Percentiles rank a stretch among this genome's conserved stretches.
phyloP scores from a whole-genome alignment of 2,113 vertebrate species.

The Podilymbus podiceps region DNA sequence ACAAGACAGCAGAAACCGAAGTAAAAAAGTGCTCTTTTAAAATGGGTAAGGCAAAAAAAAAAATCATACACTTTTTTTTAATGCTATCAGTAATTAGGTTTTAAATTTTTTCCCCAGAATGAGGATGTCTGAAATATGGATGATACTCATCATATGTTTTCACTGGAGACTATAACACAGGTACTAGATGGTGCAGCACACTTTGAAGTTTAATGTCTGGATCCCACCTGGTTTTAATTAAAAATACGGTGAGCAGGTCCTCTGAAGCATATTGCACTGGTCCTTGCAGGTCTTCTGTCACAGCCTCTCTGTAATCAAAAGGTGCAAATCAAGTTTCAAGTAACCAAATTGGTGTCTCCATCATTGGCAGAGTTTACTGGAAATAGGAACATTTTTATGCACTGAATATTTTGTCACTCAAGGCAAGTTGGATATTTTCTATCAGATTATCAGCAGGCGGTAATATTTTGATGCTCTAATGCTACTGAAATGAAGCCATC shows the following conservation, averaged over 20 bases:
- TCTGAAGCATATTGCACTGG: background rate
- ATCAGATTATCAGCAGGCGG: background rate
- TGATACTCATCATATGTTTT: background rate
- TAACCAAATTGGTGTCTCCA: background rate
- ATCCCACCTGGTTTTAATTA: background rate
- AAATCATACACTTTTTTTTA: too few species aligned
- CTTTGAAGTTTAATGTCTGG: background rate
- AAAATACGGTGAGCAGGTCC: background rate
- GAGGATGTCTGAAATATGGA: background rate
- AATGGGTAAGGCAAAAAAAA: background rate
- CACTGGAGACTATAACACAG: background rate
- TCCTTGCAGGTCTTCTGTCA: background rate
- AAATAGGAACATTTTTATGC: background rate
- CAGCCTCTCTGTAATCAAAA: background rate
- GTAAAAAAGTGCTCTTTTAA: background rate
- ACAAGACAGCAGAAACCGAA: background rate
- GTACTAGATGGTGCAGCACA: background rate
- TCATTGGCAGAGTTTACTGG: background rate
- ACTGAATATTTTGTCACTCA: background rate
- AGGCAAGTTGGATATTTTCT: background rate
- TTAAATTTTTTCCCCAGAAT: background rate
- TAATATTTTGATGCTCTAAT: background rate
- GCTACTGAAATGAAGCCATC: slow-evolving; percentile 3
- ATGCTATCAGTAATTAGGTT: background rate
- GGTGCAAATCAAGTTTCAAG: background rate